These are phyloP conservation scores for Drosophila sordidula DNA, from an alignment of 2,888 invertebrate species.

Conservation along the genomic window DNA sequence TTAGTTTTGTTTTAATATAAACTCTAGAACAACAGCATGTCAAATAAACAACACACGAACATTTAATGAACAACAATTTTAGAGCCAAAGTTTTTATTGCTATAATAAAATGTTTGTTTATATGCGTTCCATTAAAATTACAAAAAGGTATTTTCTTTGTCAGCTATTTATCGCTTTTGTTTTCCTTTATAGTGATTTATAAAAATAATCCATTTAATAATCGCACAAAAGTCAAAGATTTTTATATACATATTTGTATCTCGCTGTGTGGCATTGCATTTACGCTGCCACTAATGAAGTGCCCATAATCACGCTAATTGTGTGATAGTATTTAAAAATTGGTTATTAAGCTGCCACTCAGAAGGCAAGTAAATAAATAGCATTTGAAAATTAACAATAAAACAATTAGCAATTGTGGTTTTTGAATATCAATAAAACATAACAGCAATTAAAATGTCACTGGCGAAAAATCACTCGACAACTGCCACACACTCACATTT, in stretches of 20 bases:
- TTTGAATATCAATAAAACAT: slow-evolving; percentile 80
- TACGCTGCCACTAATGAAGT: slow-evolving; percentile 54
- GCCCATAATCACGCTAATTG: slow-evolving; percentile 76
- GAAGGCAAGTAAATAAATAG: slow-evolving; percentile 65
- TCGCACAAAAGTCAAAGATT: slow-evolving; percentile 10
- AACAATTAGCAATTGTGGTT: slow-evolving; percentile 77
- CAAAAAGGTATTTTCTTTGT: neutral
- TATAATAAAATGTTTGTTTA: neutral
- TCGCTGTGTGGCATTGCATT: slow-evolving; percentile 28
- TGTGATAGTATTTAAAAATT: slow-evolving; percentile 73
- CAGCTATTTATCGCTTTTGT: neutral
- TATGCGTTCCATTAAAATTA: neutral
- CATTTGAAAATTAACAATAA: slow-evolving; percentile 73
- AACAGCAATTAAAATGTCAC: slow-evolving; percentile 79
- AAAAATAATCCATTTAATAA: neutral
- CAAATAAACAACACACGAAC: neutral
- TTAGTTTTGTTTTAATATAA: neutral
- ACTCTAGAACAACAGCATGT: neutral
- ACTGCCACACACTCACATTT: slow-evolving; percentile 6
- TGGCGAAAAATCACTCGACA: slow-evolving; percentile 67
- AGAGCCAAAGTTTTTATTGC: neutral
- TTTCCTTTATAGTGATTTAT: neutral
- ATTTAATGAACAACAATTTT: neutral
- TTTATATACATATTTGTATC: too few relatives aligned
- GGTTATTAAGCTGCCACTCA: slow-evolving; percentile 78